A percentile compares a stretch with the other conserved stretches of the same genome.
phyloP scores from a whole-genome alignment of 2,888 invertebrate species.

The Oligia strigilis region DNA sequence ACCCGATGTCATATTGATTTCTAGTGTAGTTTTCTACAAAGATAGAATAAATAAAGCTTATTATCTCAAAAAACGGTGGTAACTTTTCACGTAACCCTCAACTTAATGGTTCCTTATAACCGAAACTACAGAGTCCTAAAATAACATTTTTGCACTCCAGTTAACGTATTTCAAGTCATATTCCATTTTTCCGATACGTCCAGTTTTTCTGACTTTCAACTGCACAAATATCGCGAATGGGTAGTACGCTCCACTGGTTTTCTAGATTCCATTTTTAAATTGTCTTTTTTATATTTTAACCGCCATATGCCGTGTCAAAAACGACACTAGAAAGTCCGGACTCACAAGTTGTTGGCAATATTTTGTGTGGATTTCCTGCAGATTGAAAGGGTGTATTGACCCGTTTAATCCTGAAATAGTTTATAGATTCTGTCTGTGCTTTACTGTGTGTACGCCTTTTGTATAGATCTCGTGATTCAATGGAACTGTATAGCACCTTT shows the following conservation, averaged over 20 bases:
- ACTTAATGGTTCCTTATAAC: conserved; percentile 2
- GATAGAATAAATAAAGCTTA: neutral
- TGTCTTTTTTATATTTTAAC: conserved; percentile 47
- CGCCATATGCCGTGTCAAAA: conserved; percentile 45
- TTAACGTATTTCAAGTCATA: conserved; percentile 20
- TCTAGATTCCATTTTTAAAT: conserved; percentile 43
- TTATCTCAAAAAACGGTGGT: neutral
- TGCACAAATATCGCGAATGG: conserved; percentile 45
- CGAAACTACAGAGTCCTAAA: conserved; percentile 19
- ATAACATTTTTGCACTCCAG: conserved; percentile 30
- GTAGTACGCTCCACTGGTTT: conserved; percentile 32
- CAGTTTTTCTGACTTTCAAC: conserved; percentile 34
- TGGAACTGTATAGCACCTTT: neutral
- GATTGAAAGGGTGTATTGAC: conserved; percentile 18
- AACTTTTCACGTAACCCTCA: conserved; percentile 19
- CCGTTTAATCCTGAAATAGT: conserved; percentile 26
- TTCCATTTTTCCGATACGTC: conserved; percentile 26
- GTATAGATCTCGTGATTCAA: neutral
- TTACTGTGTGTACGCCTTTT: neutral
- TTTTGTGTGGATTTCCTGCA: conserved; percentile 32
- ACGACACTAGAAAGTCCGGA: conserved; percentile 14
- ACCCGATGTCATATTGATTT: neutral
- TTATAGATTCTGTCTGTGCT: conserved; percentile 33
- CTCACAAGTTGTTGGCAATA: conserved; percentile 23
- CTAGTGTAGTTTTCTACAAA: neutral